Percentiles rank a stretch among this genome's conserved stretches.
These are phyloP conservation scores for Cavia aperea DNA, from an alignment of 2,113 vertebrate species.

Conservation along the genomic window DNA sequence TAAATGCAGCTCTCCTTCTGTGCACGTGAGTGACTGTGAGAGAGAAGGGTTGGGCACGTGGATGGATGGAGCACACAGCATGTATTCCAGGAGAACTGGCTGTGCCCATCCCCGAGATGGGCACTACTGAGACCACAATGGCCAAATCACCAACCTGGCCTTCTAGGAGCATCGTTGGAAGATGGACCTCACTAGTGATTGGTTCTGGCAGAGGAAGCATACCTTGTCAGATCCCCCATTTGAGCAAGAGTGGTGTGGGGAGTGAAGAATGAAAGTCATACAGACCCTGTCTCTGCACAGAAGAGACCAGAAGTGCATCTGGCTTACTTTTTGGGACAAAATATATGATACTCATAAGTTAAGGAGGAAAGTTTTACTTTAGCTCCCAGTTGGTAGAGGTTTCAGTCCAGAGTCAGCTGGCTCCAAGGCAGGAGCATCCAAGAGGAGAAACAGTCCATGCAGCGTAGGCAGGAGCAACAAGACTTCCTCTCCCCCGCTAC, in stretches of 20 bases:
- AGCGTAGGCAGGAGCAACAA: neutral
- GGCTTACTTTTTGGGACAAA: neutral
- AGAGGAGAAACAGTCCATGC: neutral
- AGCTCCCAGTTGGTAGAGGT: neutral
- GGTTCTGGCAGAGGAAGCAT: neutral
- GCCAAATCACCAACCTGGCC: neutral
- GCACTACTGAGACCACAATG: too few species aligned
- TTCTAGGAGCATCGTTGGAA: neutral
- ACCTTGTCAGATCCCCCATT: neutral
- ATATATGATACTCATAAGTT: neutral
- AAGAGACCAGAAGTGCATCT: neutral
- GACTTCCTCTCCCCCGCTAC: neutral
- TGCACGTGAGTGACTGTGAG: neutral
- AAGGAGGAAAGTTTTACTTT: neutral
- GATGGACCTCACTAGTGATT: neutral
- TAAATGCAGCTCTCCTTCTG: neutral
- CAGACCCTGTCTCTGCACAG: neutral
- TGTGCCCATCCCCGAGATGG: neutral
- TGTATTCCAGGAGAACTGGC: neutral
- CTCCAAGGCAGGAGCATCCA: neutral
- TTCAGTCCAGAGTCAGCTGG: neutral
- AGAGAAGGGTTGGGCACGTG: neutral
- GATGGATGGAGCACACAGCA: neutral
- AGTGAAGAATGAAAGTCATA: neutral
- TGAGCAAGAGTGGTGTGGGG: neutral